phyloP scores from a whole-genome alignment of 2,113 vertebrate species.

The Theristicus caerulescens region DNA sequence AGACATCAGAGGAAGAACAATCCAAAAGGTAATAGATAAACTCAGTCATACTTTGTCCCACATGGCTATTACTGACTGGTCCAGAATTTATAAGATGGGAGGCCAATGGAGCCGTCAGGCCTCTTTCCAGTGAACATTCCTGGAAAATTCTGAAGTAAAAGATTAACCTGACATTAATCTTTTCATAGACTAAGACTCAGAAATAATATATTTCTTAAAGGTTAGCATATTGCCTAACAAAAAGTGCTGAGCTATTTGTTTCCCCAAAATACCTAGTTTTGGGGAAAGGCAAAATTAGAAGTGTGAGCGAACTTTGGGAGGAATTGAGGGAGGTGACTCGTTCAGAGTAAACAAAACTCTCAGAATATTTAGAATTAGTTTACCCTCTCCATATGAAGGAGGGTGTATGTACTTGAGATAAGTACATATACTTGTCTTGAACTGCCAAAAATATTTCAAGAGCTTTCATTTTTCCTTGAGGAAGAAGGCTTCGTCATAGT shows the following conservation, averaged over 20 bases:
- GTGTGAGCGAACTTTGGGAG: not conserved
- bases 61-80: not conserved
- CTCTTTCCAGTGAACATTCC: not conserved
- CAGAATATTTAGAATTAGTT: not conserved
- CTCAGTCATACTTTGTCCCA: not conserved
- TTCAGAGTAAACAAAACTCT: not conserved
- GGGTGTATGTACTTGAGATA: not conserved
- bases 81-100: not conserved
- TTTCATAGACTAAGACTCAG: not conserved
- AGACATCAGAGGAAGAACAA: not conserved
- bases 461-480: not conserved
- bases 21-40: not conserved
- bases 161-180: not conserved
- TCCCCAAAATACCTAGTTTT: no score
- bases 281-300: not conserved
- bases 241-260: not conserved
- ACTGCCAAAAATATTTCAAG: not conserved
- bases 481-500: not conserved
- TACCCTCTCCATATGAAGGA: not conserved
- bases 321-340: not conserved
- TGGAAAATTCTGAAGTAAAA: not conserved
- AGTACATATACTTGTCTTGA: not conserved
- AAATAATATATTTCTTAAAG: not conserved
- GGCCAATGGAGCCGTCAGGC: not conserved
- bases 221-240: not conserved